Evolutionary conservation across 2,797 vertebrate genomes (phyloP), one percentile per base, ranked within the genome.

Genomic region (Luscinia megarhynchos): DNA sequence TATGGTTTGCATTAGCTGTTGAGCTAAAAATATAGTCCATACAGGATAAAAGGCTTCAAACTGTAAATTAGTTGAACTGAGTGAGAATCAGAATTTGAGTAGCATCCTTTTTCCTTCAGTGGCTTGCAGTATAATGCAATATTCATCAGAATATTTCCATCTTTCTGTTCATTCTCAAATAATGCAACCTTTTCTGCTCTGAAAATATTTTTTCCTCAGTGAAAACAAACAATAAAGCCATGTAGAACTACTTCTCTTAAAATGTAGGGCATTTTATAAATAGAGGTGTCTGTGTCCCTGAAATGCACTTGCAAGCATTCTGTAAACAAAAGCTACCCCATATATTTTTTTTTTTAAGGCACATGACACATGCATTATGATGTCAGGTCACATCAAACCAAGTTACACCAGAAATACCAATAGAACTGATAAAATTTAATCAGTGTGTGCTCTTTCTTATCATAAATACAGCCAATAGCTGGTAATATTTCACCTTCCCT

Each of bases 341-440:
- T 13, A 46, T 68, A 53, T 68, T 61, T 84, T 66, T 69, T n/a
- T 69, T 63, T 70, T 66, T 72, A 78, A 93, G 24, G 69, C 78
- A 88, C 6, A 7, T 68, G 54, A n/a, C 7, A 4, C 46, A 29
- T 81, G 50, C 68, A 30, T 87, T 80, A 17, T 76, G 20, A 38
- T 94, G 91, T 95, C 89, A 81, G 87, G 85, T 90, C 77, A 40
- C 50, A 95, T 97, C 84, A 80, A 84, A 81, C 57, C 45, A 41
- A 69, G 24, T 78, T 82, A 51, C 34, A 43, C 64, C 61, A 72
- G 38, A 72, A 87, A 93, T 73, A 59, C 26, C 51, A 36, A 53
- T 26, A 46, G 27, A 74, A 75, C 26, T 48, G 51, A 36, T 22
- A 45, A 29, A 68, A 53, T 68, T 79, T 67, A 48, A 67, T 64